A percentile compares a stretch with the other conserved stretches of the same genome.
Conservation (phyloP, 2,113 vertebrate species). For the Oophaga pumilio region DNA sequence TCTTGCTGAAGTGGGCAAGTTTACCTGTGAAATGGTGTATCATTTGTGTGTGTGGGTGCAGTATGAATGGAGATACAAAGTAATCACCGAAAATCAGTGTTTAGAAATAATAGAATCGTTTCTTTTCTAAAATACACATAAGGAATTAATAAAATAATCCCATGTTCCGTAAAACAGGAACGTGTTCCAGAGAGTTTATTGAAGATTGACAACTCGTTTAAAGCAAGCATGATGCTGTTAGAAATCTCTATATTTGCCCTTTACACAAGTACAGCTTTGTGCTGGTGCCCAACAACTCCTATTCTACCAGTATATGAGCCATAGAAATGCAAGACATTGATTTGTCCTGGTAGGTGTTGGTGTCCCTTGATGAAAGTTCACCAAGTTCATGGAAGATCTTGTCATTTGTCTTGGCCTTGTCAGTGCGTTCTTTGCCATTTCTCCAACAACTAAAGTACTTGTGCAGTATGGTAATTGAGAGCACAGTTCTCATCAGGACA, state of each 20-base stretch:
- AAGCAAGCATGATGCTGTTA: background rate
- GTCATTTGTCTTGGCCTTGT: background rate
- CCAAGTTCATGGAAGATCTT: background rate
- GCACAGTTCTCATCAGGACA: background rate
- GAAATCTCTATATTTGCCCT: background rate
- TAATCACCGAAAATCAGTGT: no score
- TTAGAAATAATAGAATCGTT: no score
- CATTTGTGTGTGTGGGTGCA: no score
- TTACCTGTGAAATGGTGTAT: no score
- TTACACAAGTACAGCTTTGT: background rate
- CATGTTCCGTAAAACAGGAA: background rate
- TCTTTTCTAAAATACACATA: background rate
- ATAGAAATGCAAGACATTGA: background rate
- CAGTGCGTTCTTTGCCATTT: background rate
- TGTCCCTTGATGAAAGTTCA: background rate
- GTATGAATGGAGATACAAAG: no score
- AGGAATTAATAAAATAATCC: background rate
- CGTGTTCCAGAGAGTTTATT: background rate
- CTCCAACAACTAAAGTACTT: background rate
- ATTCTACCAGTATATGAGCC: background rate
- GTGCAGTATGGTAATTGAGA: background rate
- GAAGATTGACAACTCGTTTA: background rate
- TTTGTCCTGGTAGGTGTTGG: conserved; percentile 1
- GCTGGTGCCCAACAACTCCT: background rate
- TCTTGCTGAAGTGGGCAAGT: no score